Evolutionary conservation across 2,797 vertebrate species (phyloP), one percentile per base, ranked within the genome.

Genomic region (Phrynocephalus forsythii): DNA sequence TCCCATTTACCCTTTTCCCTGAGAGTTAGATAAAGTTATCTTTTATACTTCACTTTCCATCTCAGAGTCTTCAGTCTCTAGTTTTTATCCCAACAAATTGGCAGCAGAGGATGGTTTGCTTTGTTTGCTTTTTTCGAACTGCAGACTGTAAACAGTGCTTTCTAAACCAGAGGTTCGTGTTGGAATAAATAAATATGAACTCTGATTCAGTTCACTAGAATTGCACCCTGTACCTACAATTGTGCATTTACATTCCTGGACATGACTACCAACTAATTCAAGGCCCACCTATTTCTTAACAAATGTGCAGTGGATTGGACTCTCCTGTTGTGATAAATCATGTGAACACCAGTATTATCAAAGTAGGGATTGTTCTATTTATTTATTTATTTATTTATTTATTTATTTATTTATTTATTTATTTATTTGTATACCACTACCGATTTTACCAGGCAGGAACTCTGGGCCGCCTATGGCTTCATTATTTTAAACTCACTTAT

Each of bases 271-370:
- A 24, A 44, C 33, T 22, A 75, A 75, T 48, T 30, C 28, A 72
- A 72, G 69, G 13, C n/a, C n/a, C n/a, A 72, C 30, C n/a, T 75
- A 44, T 33, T 18, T 44, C 73, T 75, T 9, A 75, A 44, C 52
- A n/a, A 24, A 78, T 13, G 9, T 63, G 48, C 5, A 28, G 2
- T 28, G 48, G 3, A 77, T 52, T 28, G 26, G 2, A 50, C 26
- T 50, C 33, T 68, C 3, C 44, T 20, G 78, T 18, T 30, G n/a
- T 9, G 67, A 26, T 26, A n/a, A 85, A 77, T 26, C 1, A 60
- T 63, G 1, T 26, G 7, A 8, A 28, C 26, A 83, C 79, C 0
- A 2, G 0, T 44, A 3, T 1, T 0, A 28, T 52, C 44, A 78
- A 6, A n/a, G 16, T 63, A 60, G 68, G 44, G 24, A 10, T 66